A percentile compares a stretch with the other conserved stretches of the same genome.
Evolutionary conservation across 2,888 invertebrate genomes (phyloP).

Genomic region (Ernsta delagoae): DNA sequence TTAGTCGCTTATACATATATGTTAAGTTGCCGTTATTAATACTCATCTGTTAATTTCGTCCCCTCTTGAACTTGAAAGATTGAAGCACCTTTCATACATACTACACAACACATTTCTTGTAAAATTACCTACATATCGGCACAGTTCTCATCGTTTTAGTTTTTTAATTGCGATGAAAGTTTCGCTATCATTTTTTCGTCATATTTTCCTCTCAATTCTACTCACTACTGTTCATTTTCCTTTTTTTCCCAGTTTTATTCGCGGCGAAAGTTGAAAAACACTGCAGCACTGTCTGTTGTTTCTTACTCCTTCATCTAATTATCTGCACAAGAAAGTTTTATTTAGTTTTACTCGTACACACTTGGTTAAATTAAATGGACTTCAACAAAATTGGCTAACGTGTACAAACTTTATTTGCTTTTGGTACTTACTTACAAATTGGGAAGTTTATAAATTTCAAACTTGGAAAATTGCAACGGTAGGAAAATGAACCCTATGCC

Average conservation of each 20-base stretch:
- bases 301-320: neutral
- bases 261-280: neutral
- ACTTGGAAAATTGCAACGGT: neutral
- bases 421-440: too few species aligned
- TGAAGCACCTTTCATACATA: too few species aligned
- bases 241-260: neutral
- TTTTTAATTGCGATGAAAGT: neutral
- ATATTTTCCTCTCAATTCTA: neutral
- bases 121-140: too few species aligned
- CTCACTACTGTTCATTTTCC: too few species aligned
- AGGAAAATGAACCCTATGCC: neutral
- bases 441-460: neutral
- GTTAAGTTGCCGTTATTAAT: too few species aligned
- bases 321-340: constrained; percentile 6
- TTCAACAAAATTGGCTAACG: constrained; percentile 1
- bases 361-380: constrained; percentile 6
- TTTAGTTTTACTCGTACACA: neutral
- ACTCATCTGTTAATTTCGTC: too few species aligned
- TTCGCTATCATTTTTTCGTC: neutral
- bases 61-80: too few species aligned
- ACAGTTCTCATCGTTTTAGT: too few species aligned
- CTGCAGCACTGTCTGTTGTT: neutral
- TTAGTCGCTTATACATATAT: too few species aligned
- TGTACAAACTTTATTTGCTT: neutral
- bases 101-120: too few species aligned